These are phyloP conservation scores for Apostichopus japonicus DNA, from an alignment of 35 echinoderm and acorn worm species.

Conservation along the genomic window DNA sequence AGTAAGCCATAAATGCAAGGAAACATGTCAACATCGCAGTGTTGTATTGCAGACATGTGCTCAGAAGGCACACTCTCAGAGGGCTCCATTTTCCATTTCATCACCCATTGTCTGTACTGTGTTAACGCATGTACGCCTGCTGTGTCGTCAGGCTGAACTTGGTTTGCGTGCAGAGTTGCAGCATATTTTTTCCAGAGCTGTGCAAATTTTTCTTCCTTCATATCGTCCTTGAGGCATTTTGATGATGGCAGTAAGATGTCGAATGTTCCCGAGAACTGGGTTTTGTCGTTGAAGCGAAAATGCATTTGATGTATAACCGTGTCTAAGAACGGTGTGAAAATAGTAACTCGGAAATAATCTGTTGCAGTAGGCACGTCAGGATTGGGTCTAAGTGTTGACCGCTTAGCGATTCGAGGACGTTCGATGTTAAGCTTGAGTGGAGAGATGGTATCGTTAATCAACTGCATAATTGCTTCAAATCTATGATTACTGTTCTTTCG, in stretches of 20 bases:
- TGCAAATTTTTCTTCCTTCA: background rate
- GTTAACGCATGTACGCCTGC: background rate
- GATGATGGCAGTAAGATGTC: background rate
- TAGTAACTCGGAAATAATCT: slow-evolving; percentile 5
- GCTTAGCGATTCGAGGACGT: background rate
- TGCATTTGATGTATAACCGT: background rate
- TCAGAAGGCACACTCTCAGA: background rate
- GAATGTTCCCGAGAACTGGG: background rate
- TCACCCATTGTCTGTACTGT: background rate
- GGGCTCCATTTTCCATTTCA: background rate
- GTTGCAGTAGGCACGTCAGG: background rate
- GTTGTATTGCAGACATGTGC: background rate
- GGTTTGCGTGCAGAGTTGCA: too few relatives aligned
- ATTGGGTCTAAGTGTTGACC: too few relatives aligned
- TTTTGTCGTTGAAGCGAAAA: background rate
- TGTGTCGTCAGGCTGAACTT: background rate
- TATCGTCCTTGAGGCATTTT: background rate
- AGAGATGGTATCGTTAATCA: background rate
- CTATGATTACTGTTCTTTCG: background rate
- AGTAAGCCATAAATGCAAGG: background rate
- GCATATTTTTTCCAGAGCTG: background rate
- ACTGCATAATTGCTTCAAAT: background rate
- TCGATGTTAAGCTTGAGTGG: background rate
- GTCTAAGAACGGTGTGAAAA: background rate
- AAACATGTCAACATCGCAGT: background rate